A percentile compares a stretch with the other conserved stretches of the same genome.
Evolutionary conservation across 2,797 vertebrate species (phyloP).

Genomic region (Acrossocheilus fasciatus): DNA sequence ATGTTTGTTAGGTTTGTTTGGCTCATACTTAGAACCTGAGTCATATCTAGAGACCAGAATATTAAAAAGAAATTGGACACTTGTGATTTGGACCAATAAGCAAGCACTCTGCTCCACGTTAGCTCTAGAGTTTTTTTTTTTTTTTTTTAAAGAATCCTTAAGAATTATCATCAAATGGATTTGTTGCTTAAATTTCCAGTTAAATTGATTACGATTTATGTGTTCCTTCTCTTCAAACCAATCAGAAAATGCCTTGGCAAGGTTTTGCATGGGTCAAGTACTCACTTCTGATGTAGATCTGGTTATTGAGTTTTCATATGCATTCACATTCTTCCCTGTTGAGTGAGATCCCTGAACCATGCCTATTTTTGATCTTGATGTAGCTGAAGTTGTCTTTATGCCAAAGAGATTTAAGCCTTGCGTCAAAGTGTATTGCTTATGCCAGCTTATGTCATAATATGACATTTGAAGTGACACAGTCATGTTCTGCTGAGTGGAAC

Average conservation of each 20-base stretch:
- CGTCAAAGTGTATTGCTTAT: not conserved
- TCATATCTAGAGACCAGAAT: too few species aligned
- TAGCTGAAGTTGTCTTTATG: not conserved
- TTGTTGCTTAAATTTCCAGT: not conserved
- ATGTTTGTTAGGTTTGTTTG: too few species aligned
- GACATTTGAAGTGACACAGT: constrained; percentile 19
- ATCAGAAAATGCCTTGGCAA: not conserved
- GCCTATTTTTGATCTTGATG: not conserved
- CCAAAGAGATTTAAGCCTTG: not conserved
- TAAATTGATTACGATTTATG: not conserved
- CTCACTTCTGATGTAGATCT: not conserved
- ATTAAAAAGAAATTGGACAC: too few species aligned
- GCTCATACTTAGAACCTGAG: too few species aligned
- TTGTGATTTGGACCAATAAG: too few species aligned
- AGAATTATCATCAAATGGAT: too few species aligned
- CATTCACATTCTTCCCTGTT: not conserved
- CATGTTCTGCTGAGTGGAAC: not conserved
- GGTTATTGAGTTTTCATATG: not conserved
- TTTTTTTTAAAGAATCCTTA: too few species aligned
- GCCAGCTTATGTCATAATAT: not conserved
- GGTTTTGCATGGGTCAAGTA: not conserved
- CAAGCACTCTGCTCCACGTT: too few species aligned
- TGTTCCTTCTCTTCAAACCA: not conserved
- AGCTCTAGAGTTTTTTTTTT: too few species aligned
- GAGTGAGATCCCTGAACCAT: not conserved